Evolutionary conservation across 1,140 invertebrate genomes (phyloP), one percentile per base, ranked within the genome.

Genomic region (Galleria mellonella): DNA sequence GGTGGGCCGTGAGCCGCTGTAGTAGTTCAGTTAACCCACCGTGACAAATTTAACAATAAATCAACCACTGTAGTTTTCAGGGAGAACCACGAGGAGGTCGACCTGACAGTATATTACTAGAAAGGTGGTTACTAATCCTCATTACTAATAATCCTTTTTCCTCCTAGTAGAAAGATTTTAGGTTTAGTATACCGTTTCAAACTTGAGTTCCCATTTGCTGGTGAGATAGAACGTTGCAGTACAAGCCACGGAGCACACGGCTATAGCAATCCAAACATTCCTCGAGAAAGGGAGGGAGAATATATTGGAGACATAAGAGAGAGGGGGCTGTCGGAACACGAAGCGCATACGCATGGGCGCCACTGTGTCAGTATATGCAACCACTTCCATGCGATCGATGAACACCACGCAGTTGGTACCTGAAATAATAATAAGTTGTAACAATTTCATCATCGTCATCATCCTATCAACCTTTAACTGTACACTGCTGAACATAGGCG

Each of bases 201-300:
- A 12, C 5, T 11, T 60, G 6, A 41, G 29, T 32, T 79, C 75
- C 63, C 59, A 74, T 12, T 47, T 55, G 33, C 55, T 64, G 1
- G 62, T 58, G 0, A 64, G 8, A 17, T 50, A 71, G 0, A 76
- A 30, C 8, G 58, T 39, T 1, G 58, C 30, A 11, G 60, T 54
- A n/a, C 59, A 58, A 5, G 67, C 45, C 6, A 55, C n/a, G 62
- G 52, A 56, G 31, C 89, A 71, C 1, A 65, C 51, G n/a, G 62
- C 52, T 1, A 86, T 81, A 4, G 87, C 87, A 4, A 87, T 37
- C 91, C 91, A 92, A 0, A 92, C 90, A 0, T 74, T 70, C 0
- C 51, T 67, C 10, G 88, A 77, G 57, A 92, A 92, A 1, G 89
- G 89, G 14, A 90, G 47, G 7, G 66, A 70, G 53, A 88, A 90